These are phyloP conservation scores for Crocodylus rhombifer DNA, from an alignment of 2,797 vertebrate genomes.

Conservation along the genomic window DNA sequence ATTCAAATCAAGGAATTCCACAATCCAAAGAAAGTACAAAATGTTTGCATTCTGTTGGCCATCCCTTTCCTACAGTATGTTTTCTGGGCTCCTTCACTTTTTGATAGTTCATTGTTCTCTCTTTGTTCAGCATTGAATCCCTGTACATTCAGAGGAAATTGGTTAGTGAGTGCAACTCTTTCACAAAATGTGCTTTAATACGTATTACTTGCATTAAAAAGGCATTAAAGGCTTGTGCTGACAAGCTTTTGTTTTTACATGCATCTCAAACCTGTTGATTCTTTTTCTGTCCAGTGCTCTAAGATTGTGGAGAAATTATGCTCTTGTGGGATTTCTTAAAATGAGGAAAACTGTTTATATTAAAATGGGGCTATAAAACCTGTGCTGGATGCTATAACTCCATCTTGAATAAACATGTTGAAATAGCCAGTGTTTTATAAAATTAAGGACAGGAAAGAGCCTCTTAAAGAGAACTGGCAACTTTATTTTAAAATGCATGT, in stretches of 20 bases:
- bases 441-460: neutral
- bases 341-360: neutral
- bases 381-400: neutral
- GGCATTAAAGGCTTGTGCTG: neutral
- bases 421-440: neutral
- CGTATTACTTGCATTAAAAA: neutral
- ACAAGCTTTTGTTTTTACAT: neutral
- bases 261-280: neutral
- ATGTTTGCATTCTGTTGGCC: neutral
- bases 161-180: neutral
- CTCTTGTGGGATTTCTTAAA: neutral
- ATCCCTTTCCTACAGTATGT: neutral
- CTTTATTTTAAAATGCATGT: neutral
- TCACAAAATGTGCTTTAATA: neutral
- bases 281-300: neutral
- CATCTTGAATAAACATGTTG: neutral
- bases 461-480: neutral
- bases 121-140: neutral
- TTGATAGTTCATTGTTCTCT: neutral
- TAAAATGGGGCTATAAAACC: neutral
- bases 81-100: constrained; percentile 8
- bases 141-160: neutral
- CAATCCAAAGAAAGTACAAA: neutral
- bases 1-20: neutral
- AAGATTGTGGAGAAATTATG: neutral